Conservation (phyloP, 1,140 invertebrate species). For the Asobara japonica region DNA sequence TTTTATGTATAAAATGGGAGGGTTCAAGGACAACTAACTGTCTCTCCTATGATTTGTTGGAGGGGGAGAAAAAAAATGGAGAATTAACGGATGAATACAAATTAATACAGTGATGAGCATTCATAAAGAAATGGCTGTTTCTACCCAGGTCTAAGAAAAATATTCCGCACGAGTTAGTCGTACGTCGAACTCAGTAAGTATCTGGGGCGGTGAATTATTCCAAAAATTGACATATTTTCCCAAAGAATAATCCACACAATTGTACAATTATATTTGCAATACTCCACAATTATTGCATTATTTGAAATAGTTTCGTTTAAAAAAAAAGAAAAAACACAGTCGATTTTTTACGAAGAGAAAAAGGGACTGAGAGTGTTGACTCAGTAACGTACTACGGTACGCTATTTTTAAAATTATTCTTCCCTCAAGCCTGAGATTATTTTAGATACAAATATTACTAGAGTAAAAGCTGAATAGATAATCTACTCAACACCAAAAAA, state of each 20-base stretch:
- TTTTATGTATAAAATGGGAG: background rate
- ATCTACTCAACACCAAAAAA: background rate
- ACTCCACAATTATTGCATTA: too few relatives aligned
- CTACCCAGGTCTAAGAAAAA: too few relatives aligned
- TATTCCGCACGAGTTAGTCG: too few relatives aligned
- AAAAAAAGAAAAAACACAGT: too few relatives aligned
- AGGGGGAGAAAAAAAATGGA: too few relatives aligned
- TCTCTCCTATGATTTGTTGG: background rate
- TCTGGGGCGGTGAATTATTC: background rate
- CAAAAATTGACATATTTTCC: background rate
- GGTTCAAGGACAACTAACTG: background rate
- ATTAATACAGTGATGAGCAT: too few relatives aligned
- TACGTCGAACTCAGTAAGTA: too few relatives aligned
- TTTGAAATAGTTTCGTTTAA: too few relatives aligned
- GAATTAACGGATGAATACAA: too few relatives aligned
- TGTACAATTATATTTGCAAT: background rate
- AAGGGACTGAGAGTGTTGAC: too few relatives aligned
- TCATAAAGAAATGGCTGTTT: too few relatives aligned
- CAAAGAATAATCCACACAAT: background rate
- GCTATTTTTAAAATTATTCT: background rate
- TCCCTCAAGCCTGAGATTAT: background rate
- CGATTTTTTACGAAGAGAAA: too few relatives aligned
- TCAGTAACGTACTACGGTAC: background rate
- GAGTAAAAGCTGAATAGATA: background rate
- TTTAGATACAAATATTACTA: background rate